These are phyloP conservation scores for Noctua janthina DNA, from an alignment of 2,888 invertebrate species.

Conservation along the genomic window DNA sequence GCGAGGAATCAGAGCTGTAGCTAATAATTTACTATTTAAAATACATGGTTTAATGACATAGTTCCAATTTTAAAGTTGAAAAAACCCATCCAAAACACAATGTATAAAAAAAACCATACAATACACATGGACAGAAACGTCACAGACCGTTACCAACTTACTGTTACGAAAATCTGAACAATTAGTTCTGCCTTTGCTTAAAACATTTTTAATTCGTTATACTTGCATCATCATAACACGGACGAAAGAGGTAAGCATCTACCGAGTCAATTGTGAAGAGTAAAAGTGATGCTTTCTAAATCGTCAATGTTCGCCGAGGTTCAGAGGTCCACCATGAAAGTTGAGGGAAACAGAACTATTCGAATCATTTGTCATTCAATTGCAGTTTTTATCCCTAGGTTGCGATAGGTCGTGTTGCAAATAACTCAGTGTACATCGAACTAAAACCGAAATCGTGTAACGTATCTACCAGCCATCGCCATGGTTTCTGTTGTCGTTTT, in stretches of 20 bases:
- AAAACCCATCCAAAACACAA: conserved; percentile 38
- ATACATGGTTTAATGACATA: conserved; percentile 9
- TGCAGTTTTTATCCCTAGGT: conserved; percentile 52
- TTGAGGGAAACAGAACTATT: conserved; percentile 30
- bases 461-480: conserved; percentile 57
- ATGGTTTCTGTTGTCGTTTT: conserved; percentile 52
- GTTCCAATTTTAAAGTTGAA: conserved; percentile 36
- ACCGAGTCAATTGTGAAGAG: conserved; percentile 52
- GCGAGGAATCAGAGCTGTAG: neutral
- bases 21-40: conserved; percentile 5
- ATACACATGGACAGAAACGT: conserved; percentile 52
- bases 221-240: conserved; percentile 69
- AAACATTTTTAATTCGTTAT: conserved; percentile 72
- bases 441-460: conserved; percentile 64
- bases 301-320: conserved; percentile 48
- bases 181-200: conserved; percentile 77
- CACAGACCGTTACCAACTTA: conserved; percentile 63
- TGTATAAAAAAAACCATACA: conserved; percentile 43
- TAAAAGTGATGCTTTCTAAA: conserved; percentile 67
- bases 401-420: conserved; percentile 57
- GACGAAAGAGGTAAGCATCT: conserved; percentile 54
- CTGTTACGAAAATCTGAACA: conserved; percentile 69
- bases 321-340: conserved; percentile 54
- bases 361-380: conserved; percentile 38
- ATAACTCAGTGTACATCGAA: conserved; percentile 62